These are phyloP conservation scores for Trachurus trachurus DNA, from an alignment of 2,797 vertebrate species.

Conservation along the genomic window DNA sequence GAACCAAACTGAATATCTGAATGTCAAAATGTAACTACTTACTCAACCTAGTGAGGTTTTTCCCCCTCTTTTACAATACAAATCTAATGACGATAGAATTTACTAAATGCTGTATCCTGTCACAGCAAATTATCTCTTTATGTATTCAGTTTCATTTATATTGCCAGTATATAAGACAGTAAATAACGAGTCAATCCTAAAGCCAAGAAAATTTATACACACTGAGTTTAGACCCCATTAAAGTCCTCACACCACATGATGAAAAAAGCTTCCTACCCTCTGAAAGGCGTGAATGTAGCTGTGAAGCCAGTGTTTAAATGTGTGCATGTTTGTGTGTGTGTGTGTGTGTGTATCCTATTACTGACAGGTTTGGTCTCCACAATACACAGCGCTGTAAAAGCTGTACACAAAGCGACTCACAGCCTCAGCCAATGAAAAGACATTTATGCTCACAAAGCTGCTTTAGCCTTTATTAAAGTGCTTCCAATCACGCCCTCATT, in stretches of 20 bases:
- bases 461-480: constrained; percentile 62
- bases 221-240: constrained; percentile 10
- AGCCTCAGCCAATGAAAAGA: constrained; percentile 46
- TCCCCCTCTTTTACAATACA: neutral
- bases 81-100: neutral
- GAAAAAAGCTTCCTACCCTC: neutral
- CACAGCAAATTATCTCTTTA: neutral
- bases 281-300: constrained; percentile 10
- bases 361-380: constrained; percentile 34
- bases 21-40: neutral
- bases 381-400: constrained; percentile 22
- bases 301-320: constrained; percentile 5
- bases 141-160: neutral
- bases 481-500: constrained; percentile 64
- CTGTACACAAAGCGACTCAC: constrained; percentile 46
- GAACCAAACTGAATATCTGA: neutral
- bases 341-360: constrained; percentile 10
- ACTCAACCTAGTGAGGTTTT: neutral
- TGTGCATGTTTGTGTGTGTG: constrained; percentile 5
- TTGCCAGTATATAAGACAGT: neutral
- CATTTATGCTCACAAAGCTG: constrained; percentile 34
- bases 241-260: neutral
- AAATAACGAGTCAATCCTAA: neutral
- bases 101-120: neutral
- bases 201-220: neutral